Conservation (phyloP, 2,113 vertebrate species). For the Tetrax tetrax region DNA sequence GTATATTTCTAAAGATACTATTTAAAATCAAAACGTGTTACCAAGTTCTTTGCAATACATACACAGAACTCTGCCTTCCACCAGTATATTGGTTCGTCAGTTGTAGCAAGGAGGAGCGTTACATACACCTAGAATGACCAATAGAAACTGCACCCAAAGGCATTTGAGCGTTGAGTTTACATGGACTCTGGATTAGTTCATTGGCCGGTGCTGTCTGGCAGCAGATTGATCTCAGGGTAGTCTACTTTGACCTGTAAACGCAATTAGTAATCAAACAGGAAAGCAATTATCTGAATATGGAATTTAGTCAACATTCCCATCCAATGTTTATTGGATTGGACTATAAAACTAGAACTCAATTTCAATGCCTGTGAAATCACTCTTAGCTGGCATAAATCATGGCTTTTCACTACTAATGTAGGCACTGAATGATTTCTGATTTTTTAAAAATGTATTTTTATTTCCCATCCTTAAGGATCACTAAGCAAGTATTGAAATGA, state of each 20-base stretch:
- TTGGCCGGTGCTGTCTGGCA: background rate
- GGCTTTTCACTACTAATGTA: background rate
- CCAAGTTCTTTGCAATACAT: background rate
- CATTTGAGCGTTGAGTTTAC: background rate
- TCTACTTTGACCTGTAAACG: background rate
- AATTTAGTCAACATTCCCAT: background rate
- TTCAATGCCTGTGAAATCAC: background rate
- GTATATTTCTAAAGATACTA: background rate
- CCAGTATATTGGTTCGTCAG: background rate
- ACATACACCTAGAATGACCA: background rate
- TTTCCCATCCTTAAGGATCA: background rate
- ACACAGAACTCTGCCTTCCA: background rate
- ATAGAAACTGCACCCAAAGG: background rate
- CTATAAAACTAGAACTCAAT: background rate
- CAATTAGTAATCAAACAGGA: background rate
- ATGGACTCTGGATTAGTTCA: background rate
- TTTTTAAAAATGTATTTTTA: background rate
- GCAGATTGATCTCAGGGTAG: background rate
- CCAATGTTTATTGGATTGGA: accelerated
- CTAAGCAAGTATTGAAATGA: background rate
- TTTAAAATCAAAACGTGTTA: background rate
- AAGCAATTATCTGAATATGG: background rate
- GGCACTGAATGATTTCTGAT: background rate
- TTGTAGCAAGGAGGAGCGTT: background rate
- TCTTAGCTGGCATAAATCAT: background rate